A percentile compares a stretch with the other conserved stretches of the same genome.
These are phyloP conservation scores for Dasysyrphus albostriatus DNA, from an alignment of 2,888 invertebrate genomes.

Conservation along the genomic window DNA sequence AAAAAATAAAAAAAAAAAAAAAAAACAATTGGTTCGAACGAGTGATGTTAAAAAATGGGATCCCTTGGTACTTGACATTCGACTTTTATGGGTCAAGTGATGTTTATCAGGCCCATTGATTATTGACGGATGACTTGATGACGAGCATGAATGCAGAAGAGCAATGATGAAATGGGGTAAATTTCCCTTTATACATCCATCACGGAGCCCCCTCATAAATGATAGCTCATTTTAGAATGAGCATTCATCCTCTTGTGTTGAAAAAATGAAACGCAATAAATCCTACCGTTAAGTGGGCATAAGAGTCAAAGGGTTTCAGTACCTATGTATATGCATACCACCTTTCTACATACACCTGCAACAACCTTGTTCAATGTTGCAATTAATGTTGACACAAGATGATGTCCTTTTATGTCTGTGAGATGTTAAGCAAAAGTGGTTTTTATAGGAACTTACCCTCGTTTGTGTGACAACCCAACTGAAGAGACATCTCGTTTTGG, in stretches of 20 bases:
- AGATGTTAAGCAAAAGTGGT: not conserved
- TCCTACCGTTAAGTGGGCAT: constrained; percentile 19
- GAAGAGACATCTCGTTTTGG: constrained; percentile 38
- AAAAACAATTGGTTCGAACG: constrained; percentile 38
- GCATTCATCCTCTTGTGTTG: not conserved
- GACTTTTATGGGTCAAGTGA: constrained; percentile 69
- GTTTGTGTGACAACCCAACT: constrained; percentile 5
- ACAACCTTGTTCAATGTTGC: constrained; percentile 40
- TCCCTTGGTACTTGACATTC: constrained; percentile 63
- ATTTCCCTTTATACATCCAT: constrained; percentile 20
- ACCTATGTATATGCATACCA: not conserved
- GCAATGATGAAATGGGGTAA: constrained; percentile 37
- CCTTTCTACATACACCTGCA: not conserved
- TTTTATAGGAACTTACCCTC: not conserved
- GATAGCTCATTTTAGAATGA: constrained; percentile 26
- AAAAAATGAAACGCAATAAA: constrained; percentile 53
- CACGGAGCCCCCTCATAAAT: constrained; percentile 23
- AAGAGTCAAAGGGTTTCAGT: constrained; percentile 1
- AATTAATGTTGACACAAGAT: constrained; percentile 51
- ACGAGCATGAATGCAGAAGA: constrained; percentile 47
- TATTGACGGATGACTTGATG: constrained; percentile 67
- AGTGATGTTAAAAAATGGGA: constrained; percentile 36
- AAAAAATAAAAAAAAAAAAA: not conserved
- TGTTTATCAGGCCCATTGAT: constrained; percentile 63
- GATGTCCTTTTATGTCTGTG: constrained; percentile 31